Conservation (phyloP, 2,797 vertebrate genomes). For the Rhinichthys osculus region DNA sequence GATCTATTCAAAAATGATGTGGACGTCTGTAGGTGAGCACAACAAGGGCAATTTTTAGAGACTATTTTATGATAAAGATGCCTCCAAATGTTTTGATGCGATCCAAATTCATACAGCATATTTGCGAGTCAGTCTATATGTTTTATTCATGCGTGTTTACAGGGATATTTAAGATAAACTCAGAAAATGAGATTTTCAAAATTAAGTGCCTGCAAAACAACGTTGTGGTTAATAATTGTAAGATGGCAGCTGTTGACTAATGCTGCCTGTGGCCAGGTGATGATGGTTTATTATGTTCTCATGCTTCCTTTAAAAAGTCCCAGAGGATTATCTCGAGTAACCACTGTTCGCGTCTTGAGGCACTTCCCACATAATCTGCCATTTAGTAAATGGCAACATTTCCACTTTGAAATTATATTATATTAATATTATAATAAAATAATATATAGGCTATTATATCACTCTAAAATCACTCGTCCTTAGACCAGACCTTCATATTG, state of each 20-base stretch:
- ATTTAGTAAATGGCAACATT: not conserved
- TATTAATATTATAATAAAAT: not conserved
- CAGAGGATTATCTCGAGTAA: not conserved
- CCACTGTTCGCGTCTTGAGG: not conserved
- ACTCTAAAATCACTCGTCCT: not conserved
- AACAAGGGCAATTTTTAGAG: not conserved
- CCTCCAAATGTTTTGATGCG: not conserved
- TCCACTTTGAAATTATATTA: not conserved
- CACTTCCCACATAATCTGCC: not conserved
- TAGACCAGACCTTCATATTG: too few relatives aligned
- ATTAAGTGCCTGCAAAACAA: not conserved
- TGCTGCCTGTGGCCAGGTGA: not conserved
- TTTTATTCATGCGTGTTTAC: not conserved
- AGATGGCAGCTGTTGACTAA: constrained; percentile 24
- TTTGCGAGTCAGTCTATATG: not conserved
- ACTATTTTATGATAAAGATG: not conserved
- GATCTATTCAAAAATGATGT: not conserved
- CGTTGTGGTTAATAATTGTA: constrained; percentile 14
- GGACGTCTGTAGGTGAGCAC: not conserved
- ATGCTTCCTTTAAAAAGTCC: not conserved
- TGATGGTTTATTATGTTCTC: not conserved
- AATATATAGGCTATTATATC: not conserved
- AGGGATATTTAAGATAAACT: not conserved
- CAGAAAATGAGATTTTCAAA: not conserved
- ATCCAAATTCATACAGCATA: not conserved